Percentiles rank a stretch among this genome's conserved stretches.
phyloP scores from a whole-genome alignment of 30 jellyfish, hydroid and myxozoan genomes.

The Cassiopea xamachana region DNA sequence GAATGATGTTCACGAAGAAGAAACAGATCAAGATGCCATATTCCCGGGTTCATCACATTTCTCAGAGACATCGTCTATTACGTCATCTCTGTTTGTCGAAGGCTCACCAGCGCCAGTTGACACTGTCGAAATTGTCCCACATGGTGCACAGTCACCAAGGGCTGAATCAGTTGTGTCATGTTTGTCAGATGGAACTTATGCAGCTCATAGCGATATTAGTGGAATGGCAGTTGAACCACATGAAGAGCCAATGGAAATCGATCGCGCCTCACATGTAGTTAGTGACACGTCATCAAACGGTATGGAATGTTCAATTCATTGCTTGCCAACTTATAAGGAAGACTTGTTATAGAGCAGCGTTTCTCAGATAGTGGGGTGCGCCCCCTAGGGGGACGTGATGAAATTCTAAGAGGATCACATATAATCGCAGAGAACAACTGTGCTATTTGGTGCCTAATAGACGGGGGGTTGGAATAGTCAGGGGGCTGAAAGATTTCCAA shows the following conservation, averaged over 20 bases:
- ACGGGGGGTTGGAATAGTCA: no score
- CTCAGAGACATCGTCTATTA: slow-evolving; percentile 89
- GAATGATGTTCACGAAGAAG: slow-evolving; percentile 48
- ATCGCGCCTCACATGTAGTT: slow-evolving; percentile 78
- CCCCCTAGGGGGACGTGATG: no score
- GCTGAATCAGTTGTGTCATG: slow-evolving; percentile 91
- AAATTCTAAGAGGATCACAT: no score
- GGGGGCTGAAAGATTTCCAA: no score
- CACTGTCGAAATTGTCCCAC: slow-evolving; percentile 56
- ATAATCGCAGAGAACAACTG: no score
- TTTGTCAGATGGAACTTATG: slow-evolving; percentile 92
- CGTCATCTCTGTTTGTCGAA: slow-evolving; percentile 94
- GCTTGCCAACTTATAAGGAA: no score
- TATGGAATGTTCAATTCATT: neutral
- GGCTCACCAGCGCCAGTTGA: slow-evolving; percentile 85
- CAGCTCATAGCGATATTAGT: slow-evolving; percentile 95
- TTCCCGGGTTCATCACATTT: slow-evolving; percentile 82
- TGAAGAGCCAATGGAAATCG: slow-evolving; percentile 95
- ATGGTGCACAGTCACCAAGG: slow-evolving; percentile 87
- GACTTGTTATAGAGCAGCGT: no score
- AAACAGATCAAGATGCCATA: slow-evolving; percentile 60
- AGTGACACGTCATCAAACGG: slow-evolving; percentile 97
- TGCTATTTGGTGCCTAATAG: no score
- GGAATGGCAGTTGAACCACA: slow-evolving; percentile 76
- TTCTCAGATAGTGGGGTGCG: no score